Percentiles rank a stretch among this genome's conserved stretches.
These are phyloP conservation scores for Dermatemys mawii DNA, from an alignment of 2,113 vertebrate species.

Conservation along the genomic window DNA sequence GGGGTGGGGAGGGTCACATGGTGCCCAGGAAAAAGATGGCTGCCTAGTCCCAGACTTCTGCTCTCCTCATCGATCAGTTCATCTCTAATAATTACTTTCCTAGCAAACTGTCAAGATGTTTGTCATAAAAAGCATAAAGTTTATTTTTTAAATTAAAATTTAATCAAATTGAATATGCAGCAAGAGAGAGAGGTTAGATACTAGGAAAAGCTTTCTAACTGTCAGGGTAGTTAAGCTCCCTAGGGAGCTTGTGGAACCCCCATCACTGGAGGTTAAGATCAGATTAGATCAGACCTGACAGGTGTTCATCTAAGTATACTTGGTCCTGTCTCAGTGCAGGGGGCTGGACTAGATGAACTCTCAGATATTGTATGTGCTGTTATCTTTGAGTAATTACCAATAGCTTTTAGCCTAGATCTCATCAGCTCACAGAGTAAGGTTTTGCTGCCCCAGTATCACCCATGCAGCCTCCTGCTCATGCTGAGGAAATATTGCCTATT, in stretches of 20 bases:
- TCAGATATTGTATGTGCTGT: neutral
- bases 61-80: too few relatives aligned
- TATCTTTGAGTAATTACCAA: neutral
- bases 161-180: too few relatives aligned
- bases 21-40: neutral
- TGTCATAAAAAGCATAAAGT: too few relatives aligned
- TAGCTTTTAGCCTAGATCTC: neutral
- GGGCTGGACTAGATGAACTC: neutral
- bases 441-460: neutral
- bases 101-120: too few relatives aligned
- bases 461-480: neutral
- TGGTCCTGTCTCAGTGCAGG: neutral
- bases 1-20: neutral
- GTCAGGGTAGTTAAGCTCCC: too few relatives aligned
- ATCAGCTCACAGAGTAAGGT: neutral
- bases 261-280: neutral
- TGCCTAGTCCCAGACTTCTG: too few relatives aligned
- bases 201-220: too few relatives aligned
- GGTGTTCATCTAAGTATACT: too few relatives aligned
- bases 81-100: too few relatives aligned
- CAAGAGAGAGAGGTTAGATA: too few relatives aligned
- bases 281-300: neutral
- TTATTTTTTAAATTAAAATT: too few relatives aligned
- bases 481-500: neutral
- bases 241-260: too few relatives aligned